A percentile compares a stretch with the other conserved stretches of the same genome.
These are phyloP conservation scores for Cinclus cinclus DNA, from an alignment of 2,113 vertebrate genomes.

Conservation along the genomic window DNA sequence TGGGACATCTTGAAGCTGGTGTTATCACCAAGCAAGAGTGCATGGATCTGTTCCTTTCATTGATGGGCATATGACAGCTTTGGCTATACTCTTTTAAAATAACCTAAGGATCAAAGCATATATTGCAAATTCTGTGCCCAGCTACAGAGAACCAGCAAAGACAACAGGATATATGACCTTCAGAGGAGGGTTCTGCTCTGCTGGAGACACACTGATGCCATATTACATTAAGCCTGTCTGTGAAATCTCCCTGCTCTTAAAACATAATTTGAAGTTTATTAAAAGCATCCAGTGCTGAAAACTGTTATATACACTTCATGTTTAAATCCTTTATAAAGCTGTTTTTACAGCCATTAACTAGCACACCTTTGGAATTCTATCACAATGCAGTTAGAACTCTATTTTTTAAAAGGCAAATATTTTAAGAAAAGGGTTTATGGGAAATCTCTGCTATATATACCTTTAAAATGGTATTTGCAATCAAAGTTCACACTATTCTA, in stretches of 20 bases:
- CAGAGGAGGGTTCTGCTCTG: slow-evolving; percentile 27
- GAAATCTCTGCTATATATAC: background rate
- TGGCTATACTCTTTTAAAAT: background rate
- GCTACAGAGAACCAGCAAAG: background rate
- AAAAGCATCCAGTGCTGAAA: background rate
- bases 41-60: background rate
- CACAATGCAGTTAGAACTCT: background rate
- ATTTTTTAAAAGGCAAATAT: background rate
- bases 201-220: background rate
- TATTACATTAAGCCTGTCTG: background rate
- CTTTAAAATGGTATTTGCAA: background rate
- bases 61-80: background rate
- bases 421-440: background rate
- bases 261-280: slow-evolving; percentile 10
- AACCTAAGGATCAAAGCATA: background rate
- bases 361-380: background rate
- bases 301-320: background rate
- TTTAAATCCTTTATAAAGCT: background rate
- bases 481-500: background rate
- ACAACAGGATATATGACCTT: slow-evolving; percentile 12
- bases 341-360: background rate
- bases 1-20: background rate
- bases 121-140: slow-evolving; percentile 20
- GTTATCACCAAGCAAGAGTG: background rate
- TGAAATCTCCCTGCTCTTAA: background rate